A percentile compares a stretch with the other conserved stretches of the same genome.
phyloP scores from a whole-genome alignment of 2,113 vertebrate species.

The Beaufortia kweichowensis region DNA sequence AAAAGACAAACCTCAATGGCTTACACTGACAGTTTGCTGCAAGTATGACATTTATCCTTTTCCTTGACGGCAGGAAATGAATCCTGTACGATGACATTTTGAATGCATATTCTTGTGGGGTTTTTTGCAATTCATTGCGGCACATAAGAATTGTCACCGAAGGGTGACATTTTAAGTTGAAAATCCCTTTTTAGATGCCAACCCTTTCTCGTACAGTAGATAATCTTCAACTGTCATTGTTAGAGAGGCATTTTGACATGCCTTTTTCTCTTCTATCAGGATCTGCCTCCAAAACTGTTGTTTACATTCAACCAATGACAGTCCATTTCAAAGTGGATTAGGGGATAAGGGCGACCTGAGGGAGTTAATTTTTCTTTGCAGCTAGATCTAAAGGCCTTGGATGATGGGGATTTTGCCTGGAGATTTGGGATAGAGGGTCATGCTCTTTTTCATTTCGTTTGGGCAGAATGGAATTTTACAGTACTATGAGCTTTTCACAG shows the following conservation, averaged over 20 bases:
- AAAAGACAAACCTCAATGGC: background rate
- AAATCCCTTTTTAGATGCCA: conserved; percentile 26
- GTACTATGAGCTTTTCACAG: background rate
- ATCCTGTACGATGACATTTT: background rate
- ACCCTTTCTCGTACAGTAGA: background rate
- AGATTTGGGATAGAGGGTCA: no score
- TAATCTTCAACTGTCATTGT: conserved; percentile 38
- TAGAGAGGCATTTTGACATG: conserved; percentile 28
- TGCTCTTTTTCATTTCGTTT: background rate
- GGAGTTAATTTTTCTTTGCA: conserved; percentile 15
- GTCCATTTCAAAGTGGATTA: conserved; percentile 64
- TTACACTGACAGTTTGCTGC: background rate
- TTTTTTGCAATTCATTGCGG: conserved; percentile 13
- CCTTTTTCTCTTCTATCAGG: conserved; percentile 32
- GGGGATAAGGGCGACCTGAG: conserved; percentile 32
- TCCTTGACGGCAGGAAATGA: conserved; percentile 17
- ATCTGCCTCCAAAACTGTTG: conserved; percentile 60
- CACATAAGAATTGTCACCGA: conserved; percentile 38
- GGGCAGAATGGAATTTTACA: background rate
- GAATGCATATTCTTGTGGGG: background rate
- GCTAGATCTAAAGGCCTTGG: background rate
- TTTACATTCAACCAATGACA: conserved; percentile 59
- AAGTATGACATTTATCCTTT: conserved; percentile 4
- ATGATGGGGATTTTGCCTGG: conserved; percentile 1
- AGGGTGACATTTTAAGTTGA: conserved; percentile 58